These are phyloP conservation scores for Rhabdornis inornatus DNA, from an alignment of 2,113 vertebrate genomes.

Conservation along the genomic window DNA sequence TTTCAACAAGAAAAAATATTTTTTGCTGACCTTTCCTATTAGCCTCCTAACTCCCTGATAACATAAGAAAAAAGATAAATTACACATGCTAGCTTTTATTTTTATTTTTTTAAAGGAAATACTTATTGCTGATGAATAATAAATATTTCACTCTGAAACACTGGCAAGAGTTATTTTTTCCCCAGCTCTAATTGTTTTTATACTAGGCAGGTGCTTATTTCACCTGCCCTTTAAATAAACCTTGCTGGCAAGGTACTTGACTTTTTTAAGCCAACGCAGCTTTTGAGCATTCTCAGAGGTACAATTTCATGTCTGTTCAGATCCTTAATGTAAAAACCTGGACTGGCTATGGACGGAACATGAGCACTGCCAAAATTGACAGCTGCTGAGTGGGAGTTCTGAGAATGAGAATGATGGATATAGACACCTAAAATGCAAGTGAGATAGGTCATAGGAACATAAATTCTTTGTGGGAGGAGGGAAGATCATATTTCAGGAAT, in stretches of 20 bases:
- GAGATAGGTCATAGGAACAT: not conserved
- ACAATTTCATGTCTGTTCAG: not conserved
- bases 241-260: not conserved
- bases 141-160: not conserved
- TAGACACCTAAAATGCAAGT: slow-evolving; percentile 28
- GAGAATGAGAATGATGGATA: slow-evolving; percentile 17
- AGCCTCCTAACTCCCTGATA: not conserved
- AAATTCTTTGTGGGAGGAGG: not conserved
- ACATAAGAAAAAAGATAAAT: not conserved
- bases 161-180: not conserved
- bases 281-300: slow-evolving; percentile 11
- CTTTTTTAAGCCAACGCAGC: not conserved
- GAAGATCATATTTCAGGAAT: slow-evolving; percentile 24
- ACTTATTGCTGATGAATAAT: not conserved
- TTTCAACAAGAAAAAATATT: not conserved
- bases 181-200: not conserved
- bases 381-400: slow-evolving; percentile 62
- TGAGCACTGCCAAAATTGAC: slow-evolving; percentile 39
- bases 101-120: not conserved
- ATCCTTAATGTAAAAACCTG: slow-evolving; percentile 47
- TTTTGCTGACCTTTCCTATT: not conserved
- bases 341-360: not conserved
- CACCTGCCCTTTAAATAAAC: slow-evolving; percentile 44
- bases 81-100: not conserved
- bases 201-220: slow-evolving; percentile 35